Evolutionary conservation across 2,888 invertebrate species (phyloP), one percentile per base, ranked within the genome.

Genomic region (Sphaeridia pumilis): DNA sequence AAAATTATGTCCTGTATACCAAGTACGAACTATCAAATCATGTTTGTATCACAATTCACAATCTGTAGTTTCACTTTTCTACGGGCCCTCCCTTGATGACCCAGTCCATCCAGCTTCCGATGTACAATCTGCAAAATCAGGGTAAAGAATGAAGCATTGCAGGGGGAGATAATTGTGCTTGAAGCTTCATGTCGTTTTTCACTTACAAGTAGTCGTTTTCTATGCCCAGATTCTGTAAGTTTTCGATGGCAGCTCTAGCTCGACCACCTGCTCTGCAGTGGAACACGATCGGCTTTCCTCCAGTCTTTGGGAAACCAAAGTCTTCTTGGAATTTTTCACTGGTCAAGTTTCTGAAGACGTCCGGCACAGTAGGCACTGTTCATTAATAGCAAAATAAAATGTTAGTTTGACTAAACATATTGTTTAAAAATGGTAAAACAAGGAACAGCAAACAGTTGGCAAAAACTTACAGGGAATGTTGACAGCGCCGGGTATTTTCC

Each of bases 381-480:
- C 7, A 31, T 10, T 10, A 14, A 31, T 14, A 31, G 14, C 7
- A 31, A 31, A 14, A 31, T 10, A 31, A 10, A 31, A 31, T 31
- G 14, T 10, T 10, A 31, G 14, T 31, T 7, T 31, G 14, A 7
- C 14, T 14, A 31, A 31, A 31, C 14, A 31, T 10, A 31, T 14
- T 7, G 10, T 31, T 14, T 14, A 31, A 10, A 7, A 31, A 31
- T 14, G 31, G 10, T 31, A 31, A 10, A 31, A 10, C 7, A 31
- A 7, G 31, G 14, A 31, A 31, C 7, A 7, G 31, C 7, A 10
- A 10, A 31, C 31, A 31, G 10, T 31, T 31, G 7, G 31, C 31
- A 31, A 14, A 31, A 1, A 54, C 57, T 54, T 61, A 63, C 65
- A 43, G 5, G 65, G 62, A 46, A 66, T 58, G 47, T 62, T 62